Evolutionary conservation across 2,113 vertebrate species (phyloP).

Genomic region (Myiozetetes cayanensis): DNA sequence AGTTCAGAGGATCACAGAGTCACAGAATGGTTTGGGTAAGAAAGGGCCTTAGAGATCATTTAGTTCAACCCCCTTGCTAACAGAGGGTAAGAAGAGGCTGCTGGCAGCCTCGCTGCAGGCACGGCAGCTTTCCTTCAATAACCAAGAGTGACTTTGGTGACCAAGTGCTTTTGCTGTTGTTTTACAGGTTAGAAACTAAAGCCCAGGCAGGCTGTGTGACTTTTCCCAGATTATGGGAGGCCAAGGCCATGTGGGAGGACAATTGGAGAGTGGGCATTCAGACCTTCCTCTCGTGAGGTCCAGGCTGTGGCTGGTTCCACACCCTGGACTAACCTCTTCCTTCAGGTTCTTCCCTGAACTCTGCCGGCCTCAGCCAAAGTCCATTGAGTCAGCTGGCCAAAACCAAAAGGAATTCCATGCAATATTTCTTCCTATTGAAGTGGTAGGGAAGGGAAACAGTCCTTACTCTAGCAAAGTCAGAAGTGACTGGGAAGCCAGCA

Average conservation of each 20-base stretch:
- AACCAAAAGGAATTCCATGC: not conserved
- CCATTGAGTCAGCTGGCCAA: not conserved
- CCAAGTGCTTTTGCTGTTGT: not conserved
- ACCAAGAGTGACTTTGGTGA: not conserved
- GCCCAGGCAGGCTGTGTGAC: not conserved
- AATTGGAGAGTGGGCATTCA: not conserved
- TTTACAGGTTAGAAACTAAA: not conserved
- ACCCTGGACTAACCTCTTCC: not conserved
- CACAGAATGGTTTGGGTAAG: not conserved
- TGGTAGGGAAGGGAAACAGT: not conserved
- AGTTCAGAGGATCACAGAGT: not conserved
- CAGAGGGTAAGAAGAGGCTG: not conserved
- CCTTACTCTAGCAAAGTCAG: not conserved
- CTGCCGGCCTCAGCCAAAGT: not conserved
- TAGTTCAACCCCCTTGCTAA: not conserved
- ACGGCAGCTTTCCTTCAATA: not conserved
- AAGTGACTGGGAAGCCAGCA: not conserved
- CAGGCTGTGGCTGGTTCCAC: not conserved
- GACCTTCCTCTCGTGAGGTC: accelerated
- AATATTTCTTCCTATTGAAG: not conserved
- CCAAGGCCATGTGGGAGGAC: not conserved
- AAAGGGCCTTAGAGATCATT: not conserved
- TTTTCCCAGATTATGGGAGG: not conserved
- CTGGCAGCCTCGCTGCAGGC: not conserved
- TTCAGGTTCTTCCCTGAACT: not conserved